These are phyloP conservation scores for Semnornis frantzii DNA, from an alignment of 2,113 vertebrate genomes.

Conservation along the genomic window DNA sequence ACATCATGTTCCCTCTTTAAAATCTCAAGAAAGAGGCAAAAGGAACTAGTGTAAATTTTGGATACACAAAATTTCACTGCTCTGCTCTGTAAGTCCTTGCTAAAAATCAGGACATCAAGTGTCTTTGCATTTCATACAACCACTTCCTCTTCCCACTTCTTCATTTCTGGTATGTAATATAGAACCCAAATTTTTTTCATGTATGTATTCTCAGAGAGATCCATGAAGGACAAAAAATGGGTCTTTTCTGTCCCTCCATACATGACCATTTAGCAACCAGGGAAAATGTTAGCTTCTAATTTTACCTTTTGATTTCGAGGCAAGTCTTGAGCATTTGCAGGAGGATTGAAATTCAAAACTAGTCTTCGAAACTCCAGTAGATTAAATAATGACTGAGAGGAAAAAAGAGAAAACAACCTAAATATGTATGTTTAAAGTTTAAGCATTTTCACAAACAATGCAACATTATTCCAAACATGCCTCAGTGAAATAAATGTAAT, in stretches of 20 bases:
- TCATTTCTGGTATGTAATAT: neutral
- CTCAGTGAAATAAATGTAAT: neutral
- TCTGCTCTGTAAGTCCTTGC: neutral
- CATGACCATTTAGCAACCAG: neutral
- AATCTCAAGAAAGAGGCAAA: neutral
- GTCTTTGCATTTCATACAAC: neutral
- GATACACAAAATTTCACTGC: neutral
- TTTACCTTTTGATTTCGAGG: slow-evolving; percentile 97
- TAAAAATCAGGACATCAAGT: neutral
- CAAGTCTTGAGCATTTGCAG: slow-evolving; percentile 88
- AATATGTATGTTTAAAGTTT: neutral
- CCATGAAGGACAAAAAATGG: neutral
- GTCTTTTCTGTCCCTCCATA: neutral
- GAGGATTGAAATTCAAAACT: slow-evolving; percentile 94
- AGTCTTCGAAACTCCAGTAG: slow-evolving; percentile 96
- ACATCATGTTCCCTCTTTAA: neutral
- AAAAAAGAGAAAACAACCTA: neutral
- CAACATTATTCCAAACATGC: neutral
- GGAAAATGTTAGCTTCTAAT: neutral
- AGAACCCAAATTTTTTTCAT: neutral
- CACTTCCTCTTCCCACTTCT: neutral
- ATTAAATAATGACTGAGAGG: slow-evolving; percentile 84
- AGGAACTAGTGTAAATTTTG: neutral
- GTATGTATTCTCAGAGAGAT: neutral
- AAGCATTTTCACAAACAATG: neutral